Percentiles rank a stretch among this genome's conserved stretches.
These are phyloP conservation scores for Notothenia coriiceps DNA, from an alignment of 2,113 vertebrate species.

Conservation along the genomic window DNA sequence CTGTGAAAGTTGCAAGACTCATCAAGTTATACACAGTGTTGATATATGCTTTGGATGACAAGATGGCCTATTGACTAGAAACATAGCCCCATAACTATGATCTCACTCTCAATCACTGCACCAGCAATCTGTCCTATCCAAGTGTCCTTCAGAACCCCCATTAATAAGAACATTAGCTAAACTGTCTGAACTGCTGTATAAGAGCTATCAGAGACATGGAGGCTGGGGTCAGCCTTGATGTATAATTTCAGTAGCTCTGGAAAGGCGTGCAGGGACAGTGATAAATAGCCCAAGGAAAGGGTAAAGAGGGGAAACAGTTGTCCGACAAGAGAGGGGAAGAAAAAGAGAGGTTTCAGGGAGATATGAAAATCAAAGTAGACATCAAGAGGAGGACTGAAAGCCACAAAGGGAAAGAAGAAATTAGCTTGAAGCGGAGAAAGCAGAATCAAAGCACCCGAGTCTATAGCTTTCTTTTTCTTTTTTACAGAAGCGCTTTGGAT, in stretches of 20 bases:
- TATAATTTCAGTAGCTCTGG: slow-evolving; percentile 46
- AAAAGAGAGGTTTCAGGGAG: neutral
- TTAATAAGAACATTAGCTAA: slow-evolving; percentile 49
- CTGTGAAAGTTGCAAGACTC: neutral
- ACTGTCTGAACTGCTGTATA: slow-evolving; percentile 31
- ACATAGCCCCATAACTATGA: slow-evolving; percentile 17
- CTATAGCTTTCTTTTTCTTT: slow-evolving; percentile 13
- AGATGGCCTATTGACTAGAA: slow-evolving; percentile 12
- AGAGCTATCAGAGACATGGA: slow-evolving; percentile 28
- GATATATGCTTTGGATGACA: slow-evolving; percentile 4
- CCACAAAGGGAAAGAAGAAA: slow-evolving; percentile 54
- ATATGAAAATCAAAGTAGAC: slow-evolving; percentile 35
- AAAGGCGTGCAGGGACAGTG: slow-evolving; percentile 48
- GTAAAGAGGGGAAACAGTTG: slow-evolving; percentile 8
- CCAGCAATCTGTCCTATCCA: slow-evolving; percentile 23
- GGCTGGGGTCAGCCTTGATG: slow-evolving; percentile 39
- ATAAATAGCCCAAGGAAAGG: slow-evolving; percentile 50
- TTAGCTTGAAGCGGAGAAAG: slow-evolving; percentile 59
- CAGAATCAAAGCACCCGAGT: slow-evolving; percentile 60
- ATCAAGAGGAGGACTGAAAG: slow-evolving; percentile 38
- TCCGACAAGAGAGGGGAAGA: neutral
- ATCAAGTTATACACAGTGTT: neutral
- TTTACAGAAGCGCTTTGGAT: slow-evolving; percentile 41
- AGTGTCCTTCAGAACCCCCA: slow-evolving; percentile 34
- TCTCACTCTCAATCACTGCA: slow-evolving; percentile 32